Conservation (phyloP, 1,140 invertebrate species). For the Muscidifurax raptorellus region DNA sequence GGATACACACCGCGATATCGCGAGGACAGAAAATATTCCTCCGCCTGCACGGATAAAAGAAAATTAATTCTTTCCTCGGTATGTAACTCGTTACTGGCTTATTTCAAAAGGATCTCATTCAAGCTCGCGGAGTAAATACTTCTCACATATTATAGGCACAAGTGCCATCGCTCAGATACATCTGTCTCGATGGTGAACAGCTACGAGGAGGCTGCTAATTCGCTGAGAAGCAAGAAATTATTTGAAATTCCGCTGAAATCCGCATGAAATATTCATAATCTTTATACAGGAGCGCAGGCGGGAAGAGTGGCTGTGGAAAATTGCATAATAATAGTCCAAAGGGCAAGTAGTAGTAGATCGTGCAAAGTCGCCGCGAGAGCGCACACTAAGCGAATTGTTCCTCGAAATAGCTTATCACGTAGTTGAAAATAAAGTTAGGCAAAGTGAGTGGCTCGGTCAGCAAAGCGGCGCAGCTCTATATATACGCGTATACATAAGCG, state of each 20-base stretch:
- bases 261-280: conserved; percentile 47
- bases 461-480: background rate
- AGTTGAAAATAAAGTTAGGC: conserved; percentile 47
- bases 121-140: too few relatives aligned
- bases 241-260: conserved; percentile 30
- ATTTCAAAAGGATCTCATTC: too few relatives aligned
- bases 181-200: background rate
- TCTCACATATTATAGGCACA: background rate
- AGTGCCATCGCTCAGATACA: background rate
- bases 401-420: conserved; percentile 44
- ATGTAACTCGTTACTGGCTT: too few relatives aligned
- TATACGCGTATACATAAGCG: background rate
- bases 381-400: conserved; percentile 34
- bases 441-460: conserved; percentile 14
- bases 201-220: too few relatives aligned
- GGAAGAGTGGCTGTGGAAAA: conserved; percentile 26
- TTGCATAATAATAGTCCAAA: conserved; percentile 41
- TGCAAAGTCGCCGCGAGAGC: conserved; percentile 13
- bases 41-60: background rate
- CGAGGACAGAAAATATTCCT: background rate
- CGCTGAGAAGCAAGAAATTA: background rate
- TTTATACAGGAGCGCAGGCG: background rate
- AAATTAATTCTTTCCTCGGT: background rate
- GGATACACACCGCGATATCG: too few relatives aligned
- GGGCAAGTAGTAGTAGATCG: conserved; percentile 27